Percentiles rank a stretch among this genome's conserved stretches.
Conservation (phyloP, 2,113 vertebrate species). For the Puma concolor region DNA sequence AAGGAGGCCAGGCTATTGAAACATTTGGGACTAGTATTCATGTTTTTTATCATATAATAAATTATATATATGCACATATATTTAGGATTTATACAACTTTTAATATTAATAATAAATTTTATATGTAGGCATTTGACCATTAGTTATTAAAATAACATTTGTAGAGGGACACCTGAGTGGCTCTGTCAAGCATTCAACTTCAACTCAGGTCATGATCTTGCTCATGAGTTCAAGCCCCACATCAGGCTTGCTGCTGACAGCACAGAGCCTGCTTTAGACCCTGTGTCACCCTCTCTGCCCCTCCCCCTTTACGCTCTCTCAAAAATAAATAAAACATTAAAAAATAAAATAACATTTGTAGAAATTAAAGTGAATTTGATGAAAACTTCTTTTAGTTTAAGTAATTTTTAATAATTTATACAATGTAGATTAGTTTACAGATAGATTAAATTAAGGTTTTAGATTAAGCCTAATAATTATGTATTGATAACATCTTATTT, state of each 20-base stretch:
- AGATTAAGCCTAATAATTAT: conserved; percentile 52
- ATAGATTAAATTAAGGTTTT: conserved; percentile 17
- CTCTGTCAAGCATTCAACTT: too few relatives aligned
- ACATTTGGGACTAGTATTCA: neutral
- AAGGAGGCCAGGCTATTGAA: neutral
- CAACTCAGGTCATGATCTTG: too few relatives aligned
- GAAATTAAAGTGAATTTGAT: neutral
- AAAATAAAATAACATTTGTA: neutral
- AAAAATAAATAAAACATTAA: too few relatives aligned
- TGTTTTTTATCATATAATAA: neutral
- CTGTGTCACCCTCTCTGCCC: too few relatives aligned
- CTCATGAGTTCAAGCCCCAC: too few relatives aligned
- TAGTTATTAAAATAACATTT: conserved; percentile 27
- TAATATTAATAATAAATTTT: neutral
- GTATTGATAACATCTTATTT: conserved; percentile 27
- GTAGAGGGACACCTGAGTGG: neutral
- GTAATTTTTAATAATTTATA: conserved; percentile 34
- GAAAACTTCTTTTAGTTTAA: conserved; percentile 26
- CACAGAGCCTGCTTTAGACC: too few relatives aligned
- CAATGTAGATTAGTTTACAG: conserved; percentile 28
- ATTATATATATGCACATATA: neutral
- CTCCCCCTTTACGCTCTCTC: too few relatives aligned
- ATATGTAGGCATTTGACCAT: neutral
- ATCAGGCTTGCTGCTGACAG: too few relatives aligned
- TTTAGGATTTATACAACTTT: neutral